Evolutionary conservation across 2,888 invertebrate genomes (phyloP), one percentile per base, ranked within the genome.

Genomic region (Athalia circularis): DNA sequence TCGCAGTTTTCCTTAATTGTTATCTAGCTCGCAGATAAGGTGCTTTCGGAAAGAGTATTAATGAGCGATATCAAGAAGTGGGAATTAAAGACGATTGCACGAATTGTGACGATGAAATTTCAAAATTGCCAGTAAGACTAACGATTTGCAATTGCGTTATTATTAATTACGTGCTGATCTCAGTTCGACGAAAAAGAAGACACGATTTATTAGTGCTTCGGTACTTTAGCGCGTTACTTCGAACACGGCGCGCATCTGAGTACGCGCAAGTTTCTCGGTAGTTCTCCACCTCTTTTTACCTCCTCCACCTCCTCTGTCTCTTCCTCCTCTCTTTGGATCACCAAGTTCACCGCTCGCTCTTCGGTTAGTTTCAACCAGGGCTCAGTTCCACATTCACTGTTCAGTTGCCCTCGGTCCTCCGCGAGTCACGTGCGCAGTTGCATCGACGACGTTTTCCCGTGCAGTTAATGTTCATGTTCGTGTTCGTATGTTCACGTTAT

Each of bases 291-390:
- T 29, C 61, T 45, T 47, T 0, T 47, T 7, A 65, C 47, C 65
- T 13, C 65, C 13, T 6, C 65, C 4, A 13, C 43, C 11, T 54
- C 54, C 54, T 54, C 54, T n/a, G 3, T n/a, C 54, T 54, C 54
- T 54, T 62, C 15, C 62, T 8, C 15, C 13, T 29, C 15, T 62
- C 8, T 7, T 67, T 9, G 15, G 67, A 67, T 67, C 67, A 29
- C 13, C 47, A 67, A 67, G 13, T 67, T 52, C 6, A 15, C 67
- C 29, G 67, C 29, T 13, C 67, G 50, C 67, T 67, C 67, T 68
- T 52, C 52, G 50, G 67, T 68, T 68, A 52, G 29, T 29, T 29
- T 29, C 29, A 29, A 29, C 29, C 29, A 29, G 29, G 29, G 29
- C 29, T 29, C 2, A 29, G 29, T 29, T 29, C 29, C 29, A 29